Conservation (phyloP, 2,113 vertebrate genomes). For the Gymnobelideus leadbeateri region DNA sequence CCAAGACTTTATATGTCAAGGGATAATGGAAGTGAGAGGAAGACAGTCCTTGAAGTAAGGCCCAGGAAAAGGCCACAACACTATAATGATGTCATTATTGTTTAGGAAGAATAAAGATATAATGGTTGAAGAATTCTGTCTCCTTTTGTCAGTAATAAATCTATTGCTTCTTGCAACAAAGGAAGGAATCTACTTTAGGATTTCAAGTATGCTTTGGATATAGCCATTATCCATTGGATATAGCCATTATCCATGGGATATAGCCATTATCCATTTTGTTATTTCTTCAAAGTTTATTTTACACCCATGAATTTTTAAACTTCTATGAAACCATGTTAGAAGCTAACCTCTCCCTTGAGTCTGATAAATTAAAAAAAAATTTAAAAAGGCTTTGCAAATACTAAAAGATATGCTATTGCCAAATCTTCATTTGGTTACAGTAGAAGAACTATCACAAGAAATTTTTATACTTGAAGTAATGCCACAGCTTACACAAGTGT, state of each 20-base stretch:
- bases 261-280: not conserved
- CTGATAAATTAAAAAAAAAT: not conserved
- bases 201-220: not conserved
- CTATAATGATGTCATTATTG: not conserved
- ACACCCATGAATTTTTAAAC: not conserved
- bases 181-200: not conserved
- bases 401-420: not conserved
- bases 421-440: not conserved
- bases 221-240: not conserved
- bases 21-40: not conserved
- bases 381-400: not conserved
- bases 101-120: not conserved
- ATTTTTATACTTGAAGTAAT: not conserved
- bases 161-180: not conserved
- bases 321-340: not conserved
- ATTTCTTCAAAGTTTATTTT: slow-evolving; percentile 11
- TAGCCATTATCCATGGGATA: not conserved
- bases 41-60: not conserved
- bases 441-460: not conserved
- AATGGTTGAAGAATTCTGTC: not conserved
- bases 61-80: not conserved
- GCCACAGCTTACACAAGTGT: not conserved
- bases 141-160: not conserved
- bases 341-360: slow-evolving; percentile 4
- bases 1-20: not conserved